Evolutionary conservation across 2,888 invertebrate species (phyloP), one percentile per base, ranked within the genome.

Genomic region (Rotaria magnacalcarata): DNA sequence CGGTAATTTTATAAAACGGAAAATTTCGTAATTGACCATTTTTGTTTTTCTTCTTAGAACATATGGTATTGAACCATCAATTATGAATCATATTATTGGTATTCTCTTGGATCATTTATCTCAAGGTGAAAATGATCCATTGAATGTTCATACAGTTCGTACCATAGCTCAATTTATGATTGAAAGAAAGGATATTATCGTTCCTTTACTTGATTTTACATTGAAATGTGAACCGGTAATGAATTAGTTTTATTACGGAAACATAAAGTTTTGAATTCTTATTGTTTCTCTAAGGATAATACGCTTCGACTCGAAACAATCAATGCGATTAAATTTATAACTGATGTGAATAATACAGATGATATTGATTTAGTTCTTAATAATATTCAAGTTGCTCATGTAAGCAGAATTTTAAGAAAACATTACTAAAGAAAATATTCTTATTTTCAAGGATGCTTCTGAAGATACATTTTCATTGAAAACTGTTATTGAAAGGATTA

Each of bases 111-210:
- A 43, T 47, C 43, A 80, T 80, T 47, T 80, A n/a, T 24, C 24
- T 80, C 24, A 43, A 47, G 19, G 80, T 80, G 80, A 47, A 24
- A 80, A 80, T 80, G 80, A 80, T 47, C 43, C 43, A n/a, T 43
- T 47, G n/a, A 19, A 80, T 24, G 10, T 47, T n/a, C 43, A 80
- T 80, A 80, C 80, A 6, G 47, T 80, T 80, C 47, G 47, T 47
- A 80, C 80, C 10, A 80, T 80, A 24, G 43, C 47, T n/a, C 80
- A 80, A 80, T 80, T 80, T 80, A 47, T 80, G 43, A 80, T 80
- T 14, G 80, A 80, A 80, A 21, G 47, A 47, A 80, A 80, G n/a
- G n/a, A 80, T 80, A 80, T 80, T 24, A n/a, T 80, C 5, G 2
- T 80, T 14, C 21, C 80, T n/a, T n/a, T 80, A n/a, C 80, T 80